phyloP scores from a whole-genome alignment of 1,140 invertebrate genomes.

The Cherax quadricarinatus region DNA sequence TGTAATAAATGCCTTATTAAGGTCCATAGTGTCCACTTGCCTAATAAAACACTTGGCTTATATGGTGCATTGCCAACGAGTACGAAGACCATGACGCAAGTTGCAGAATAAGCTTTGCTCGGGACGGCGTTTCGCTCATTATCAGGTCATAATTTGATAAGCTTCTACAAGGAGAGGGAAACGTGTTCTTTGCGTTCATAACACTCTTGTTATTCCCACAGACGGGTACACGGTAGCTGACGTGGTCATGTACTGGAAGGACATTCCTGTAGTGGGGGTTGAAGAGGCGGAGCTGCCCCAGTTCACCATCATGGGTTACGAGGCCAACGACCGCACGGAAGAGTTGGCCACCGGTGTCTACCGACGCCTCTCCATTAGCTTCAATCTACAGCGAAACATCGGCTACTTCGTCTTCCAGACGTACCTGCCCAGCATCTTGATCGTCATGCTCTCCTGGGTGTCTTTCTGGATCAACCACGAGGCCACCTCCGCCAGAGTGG shows the following conservation, averaged over 20 bases:
- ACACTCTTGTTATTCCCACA: constrained; percentile 76
- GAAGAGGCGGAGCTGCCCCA: constrained; percentile 96
- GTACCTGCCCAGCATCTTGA: constrained; percentile 88
- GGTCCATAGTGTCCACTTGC: too few species aligned
- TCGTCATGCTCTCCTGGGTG: constrained; percentile 92
- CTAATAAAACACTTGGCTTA: too few species aligned
- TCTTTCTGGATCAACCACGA: constrained; percentile 93
- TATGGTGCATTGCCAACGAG: too few species aligned
- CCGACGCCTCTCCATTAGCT: constrained; percentile 93
- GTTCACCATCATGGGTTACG: constrained; percentile 95
- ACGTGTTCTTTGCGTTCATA: neutral
- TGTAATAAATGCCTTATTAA: too few species aligned
- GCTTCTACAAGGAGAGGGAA: too few species aligned
- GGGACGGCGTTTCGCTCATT: too few species aligned
- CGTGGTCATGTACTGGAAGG: constrained; percentile 97
- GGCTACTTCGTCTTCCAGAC: constrained; percentile 91
- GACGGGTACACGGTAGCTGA: constrained; percentile 98
- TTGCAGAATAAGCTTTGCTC: too few species aligned
- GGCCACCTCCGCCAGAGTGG: constrained; percentile 87
- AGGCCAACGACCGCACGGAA: constrained; percentile 93
- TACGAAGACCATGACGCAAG: too few species aligned
- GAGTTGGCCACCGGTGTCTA: constrained; percentile 91
- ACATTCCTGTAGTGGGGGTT: constrained; percentile 92
- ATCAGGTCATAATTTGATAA: too few species aligned
- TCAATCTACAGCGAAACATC: constrained; percentile 86